Evolutionary conservation across 2,113 vertebrate species (phyloP).

Genomic region (Platichthys flesus): DNA sequence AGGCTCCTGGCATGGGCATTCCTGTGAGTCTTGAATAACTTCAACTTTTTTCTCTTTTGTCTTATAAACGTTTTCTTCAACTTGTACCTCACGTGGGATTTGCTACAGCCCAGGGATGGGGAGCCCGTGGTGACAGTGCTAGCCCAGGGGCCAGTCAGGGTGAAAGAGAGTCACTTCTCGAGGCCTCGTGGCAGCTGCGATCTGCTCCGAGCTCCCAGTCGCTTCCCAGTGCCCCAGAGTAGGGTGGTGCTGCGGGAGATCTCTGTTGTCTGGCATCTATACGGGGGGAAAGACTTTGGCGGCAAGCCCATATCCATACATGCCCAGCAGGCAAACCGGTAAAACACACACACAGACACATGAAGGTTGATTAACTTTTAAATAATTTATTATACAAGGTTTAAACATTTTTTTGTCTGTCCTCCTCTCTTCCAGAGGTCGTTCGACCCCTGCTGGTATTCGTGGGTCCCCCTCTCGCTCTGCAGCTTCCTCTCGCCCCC

Average conservation of each 20-base stretch:
- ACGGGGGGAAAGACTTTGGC: constrained; percentile 90
- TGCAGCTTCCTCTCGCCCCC: constrained; percentile 84
- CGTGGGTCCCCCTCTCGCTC: constrained; percentile 88
- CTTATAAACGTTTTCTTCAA: background rate
- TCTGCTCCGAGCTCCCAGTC: constrained; percentile 87
- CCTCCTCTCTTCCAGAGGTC: constrained; percentile 61
- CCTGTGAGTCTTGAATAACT: constrained; percentile 77
- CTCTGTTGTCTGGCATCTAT: constrained; percentile 92
- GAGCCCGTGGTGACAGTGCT: constrained; percentile 90
- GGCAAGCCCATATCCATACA: constrained; percentile 75
- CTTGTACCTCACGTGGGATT: background rate
- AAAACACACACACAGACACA: constrained; percentile 8
- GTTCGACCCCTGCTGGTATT: constrained; percentile 70
- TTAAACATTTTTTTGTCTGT: background rate
- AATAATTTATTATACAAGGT: background rate
- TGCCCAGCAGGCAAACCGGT: constrained; percentile 77
- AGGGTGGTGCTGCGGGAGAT: constrained; percentile 89
- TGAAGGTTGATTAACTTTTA: background rate
- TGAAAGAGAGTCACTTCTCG: constrained; percentile 89
- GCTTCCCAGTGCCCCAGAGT: constrained; percentile 89
- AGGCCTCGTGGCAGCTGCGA: constrained; percentile 90
- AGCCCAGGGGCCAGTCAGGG: constrained; percentile 78
- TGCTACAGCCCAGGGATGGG: constrained; percentile 86
- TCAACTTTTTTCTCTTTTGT: background rate
- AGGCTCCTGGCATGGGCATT: constrained; percentile 92